Percentiles rank a stretch among this genome's conserved stretches.
Conservation (phyloP, 2,888 invertebrate species). For the Platycheirus rosarum region DNA sequence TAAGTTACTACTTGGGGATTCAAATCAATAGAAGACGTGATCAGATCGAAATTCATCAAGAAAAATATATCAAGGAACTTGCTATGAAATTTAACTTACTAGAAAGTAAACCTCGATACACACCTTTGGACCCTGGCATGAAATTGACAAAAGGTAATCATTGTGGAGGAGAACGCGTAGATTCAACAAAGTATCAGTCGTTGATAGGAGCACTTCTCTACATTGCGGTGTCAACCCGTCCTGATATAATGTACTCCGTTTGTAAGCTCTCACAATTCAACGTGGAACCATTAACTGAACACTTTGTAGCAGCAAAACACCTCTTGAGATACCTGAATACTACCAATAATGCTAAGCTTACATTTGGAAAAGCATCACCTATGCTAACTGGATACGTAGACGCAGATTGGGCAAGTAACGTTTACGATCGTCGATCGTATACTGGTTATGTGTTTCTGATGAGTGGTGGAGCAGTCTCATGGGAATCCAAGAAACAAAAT, state of each 20-base stretch:
- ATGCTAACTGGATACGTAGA: background rate
- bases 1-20: background rate
- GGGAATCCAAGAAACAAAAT: too few relatives aligned
- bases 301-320: background rate
- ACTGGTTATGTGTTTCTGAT: background rate
- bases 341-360: too few relatives aligned
- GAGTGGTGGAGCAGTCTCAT: background rate
- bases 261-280: too few relatives aligned
- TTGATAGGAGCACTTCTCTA: too few relatives aligned
- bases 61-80: too few relatives aligned
- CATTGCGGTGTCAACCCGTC: too few relatives aligned
- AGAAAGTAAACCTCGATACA: slow-evolving; percentile 3
- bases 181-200: too few relatives aligned
- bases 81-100: background rate
- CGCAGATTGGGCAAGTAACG: background rate
- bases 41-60: slow-evolving; percentile 6
- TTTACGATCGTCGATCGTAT: background rate
- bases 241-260: too few relatives aligned
- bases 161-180: background rate
- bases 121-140: background rate
- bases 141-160: background rate
- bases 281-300: too few relatives aligned
- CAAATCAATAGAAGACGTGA: background rate
- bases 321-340: background rate
- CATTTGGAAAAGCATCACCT: background rate